Percentiles rank a stretch among this genome's conserved stretches.
phyloP scores from a whole-genome alignment of 2,888 invertebrate genomes.

The Adineta ricciae region DNA sequence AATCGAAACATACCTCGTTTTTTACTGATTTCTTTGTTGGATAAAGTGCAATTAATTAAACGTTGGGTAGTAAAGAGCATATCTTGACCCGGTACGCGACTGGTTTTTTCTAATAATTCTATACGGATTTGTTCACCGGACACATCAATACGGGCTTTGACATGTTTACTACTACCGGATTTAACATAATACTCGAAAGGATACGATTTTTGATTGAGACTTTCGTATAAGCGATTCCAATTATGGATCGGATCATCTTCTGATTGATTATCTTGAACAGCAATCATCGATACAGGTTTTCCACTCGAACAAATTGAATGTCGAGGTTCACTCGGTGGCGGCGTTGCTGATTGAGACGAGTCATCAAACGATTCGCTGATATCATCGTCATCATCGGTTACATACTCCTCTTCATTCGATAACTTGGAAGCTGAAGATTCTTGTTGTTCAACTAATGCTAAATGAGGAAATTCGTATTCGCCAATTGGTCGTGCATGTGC shows the following conservation, averaged over 20 bases:
- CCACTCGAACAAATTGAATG: neutral
- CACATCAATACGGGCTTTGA: neutral
- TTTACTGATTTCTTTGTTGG: neutral
- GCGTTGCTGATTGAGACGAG: neutral
- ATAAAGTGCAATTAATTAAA: neutral
- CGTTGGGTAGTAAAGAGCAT: neutral
- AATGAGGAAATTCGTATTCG: neutral
- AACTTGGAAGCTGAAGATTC: neutral
- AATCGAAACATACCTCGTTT: neutral
- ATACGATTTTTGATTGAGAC: conserved; percentile 15
- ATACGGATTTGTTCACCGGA: conserved; percentile 10
- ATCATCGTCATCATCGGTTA: neutral
- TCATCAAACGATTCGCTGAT: neutral
- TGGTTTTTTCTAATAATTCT: conserved; percentile 2
- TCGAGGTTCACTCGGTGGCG: neutral
- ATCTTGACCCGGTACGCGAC: neutral
- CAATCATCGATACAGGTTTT: neutral
- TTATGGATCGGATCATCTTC: neutral
- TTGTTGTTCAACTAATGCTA: conserved; percentile 9
- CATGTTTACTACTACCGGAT: neutral
- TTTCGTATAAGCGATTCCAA: conserved; percentile 6
- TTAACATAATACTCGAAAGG: neutral
- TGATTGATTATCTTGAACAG: no score
- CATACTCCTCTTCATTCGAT: neutral
- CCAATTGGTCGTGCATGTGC: neutral